phyloP scores from a whole-genome alignment of 2,888 invertebrate species.

The Parnassius orleans region DNA sequence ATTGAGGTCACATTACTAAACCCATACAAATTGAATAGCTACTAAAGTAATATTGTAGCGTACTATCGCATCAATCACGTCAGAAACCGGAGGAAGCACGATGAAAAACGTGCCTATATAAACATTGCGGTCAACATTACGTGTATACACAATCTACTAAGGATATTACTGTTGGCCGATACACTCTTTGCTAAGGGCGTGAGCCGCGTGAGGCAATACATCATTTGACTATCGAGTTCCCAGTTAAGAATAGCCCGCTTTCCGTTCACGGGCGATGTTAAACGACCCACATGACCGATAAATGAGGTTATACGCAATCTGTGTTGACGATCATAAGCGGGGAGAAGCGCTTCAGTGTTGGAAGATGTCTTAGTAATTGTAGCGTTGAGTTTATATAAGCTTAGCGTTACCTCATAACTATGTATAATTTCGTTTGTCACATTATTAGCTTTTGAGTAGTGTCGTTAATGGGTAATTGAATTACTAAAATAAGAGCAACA shows the following conservation, averaged over 20 bases:
- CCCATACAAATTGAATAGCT: constrained; percentile 1
- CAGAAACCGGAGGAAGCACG: background rate
- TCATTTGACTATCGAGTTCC: constrained; percentile 3
- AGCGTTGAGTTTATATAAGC: too few species aligned
- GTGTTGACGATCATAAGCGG: constrained; percentile 15
- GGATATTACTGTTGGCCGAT: constrained; percentile 7
- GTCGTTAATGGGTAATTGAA: too few species aligned
- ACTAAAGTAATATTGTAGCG: background rate
- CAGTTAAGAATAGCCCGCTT: constrained; percentile 17
- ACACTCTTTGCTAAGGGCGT: constrained; percentile 14
- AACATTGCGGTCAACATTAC: constrained; percentile 14
- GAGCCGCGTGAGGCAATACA: constrained; percentile 6
- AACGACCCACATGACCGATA: constrained; percentile 23
- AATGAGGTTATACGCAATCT: constrained; percentile 17
- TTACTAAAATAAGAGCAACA: too few species aligned
- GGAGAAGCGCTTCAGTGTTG: constrained; percentile 3
- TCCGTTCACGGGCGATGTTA: constrained; percentile 17
- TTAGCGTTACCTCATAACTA: too few species aligned
- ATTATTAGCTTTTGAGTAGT: too few species aligned
- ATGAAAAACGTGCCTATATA: constrained; percentile 12
- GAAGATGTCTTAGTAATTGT: too few species aligned
- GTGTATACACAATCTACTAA: constrained; percentile 14
- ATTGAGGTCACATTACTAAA: too few species aligned
- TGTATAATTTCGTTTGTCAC: too few species aligned
- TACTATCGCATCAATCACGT: constrained; percentile 16